These are phyloP conservation scores for Gnathonemus echidnorhynchus DNA, from an alignment of 2,113 vertebrate species.

Conservation along the genomic window DNA sequence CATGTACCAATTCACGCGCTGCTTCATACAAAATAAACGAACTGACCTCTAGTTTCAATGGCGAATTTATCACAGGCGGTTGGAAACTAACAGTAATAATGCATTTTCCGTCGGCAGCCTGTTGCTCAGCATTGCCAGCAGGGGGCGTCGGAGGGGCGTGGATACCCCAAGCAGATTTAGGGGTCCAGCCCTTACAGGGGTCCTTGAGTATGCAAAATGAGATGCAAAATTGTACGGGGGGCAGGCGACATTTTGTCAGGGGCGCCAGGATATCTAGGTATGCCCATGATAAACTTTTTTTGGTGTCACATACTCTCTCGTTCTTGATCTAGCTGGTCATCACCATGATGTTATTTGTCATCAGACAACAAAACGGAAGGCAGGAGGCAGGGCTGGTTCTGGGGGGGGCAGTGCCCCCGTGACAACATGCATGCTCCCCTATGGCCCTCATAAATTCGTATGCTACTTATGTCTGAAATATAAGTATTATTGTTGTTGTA, in stretches of 20 bases:
- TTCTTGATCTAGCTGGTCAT: background rate
- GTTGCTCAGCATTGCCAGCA: background rate
- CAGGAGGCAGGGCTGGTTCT: background rate
- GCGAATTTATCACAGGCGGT: background rate
- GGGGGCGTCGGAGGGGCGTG: background rate
- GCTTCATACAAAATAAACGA: background rate
- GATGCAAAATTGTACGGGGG: background rate
- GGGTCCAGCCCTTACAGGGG: background rate
- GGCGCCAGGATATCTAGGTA: background rate
- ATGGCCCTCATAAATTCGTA: background rate
- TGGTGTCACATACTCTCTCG: background rate
- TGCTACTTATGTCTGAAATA: no score
- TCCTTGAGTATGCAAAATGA: background rate
- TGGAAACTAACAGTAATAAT: background rate
- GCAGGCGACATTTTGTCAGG: background rate
- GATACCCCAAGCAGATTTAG: background rate
- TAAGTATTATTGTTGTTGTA: no score
- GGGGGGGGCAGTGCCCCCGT: no score
- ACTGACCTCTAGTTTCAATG: background rate
- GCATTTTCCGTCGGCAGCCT: background rate
- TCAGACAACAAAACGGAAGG: background rate
- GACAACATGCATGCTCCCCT: background rate
- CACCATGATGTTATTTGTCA: background rate
- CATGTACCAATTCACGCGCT: background rate
- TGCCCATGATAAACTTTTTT: background rate